Evolutionary conservation across 2,797 vertebrate genomes (phyloP), one percentile per base, ranked within the genome.

Genomic region (Notolabrus celidotus): DNA sequence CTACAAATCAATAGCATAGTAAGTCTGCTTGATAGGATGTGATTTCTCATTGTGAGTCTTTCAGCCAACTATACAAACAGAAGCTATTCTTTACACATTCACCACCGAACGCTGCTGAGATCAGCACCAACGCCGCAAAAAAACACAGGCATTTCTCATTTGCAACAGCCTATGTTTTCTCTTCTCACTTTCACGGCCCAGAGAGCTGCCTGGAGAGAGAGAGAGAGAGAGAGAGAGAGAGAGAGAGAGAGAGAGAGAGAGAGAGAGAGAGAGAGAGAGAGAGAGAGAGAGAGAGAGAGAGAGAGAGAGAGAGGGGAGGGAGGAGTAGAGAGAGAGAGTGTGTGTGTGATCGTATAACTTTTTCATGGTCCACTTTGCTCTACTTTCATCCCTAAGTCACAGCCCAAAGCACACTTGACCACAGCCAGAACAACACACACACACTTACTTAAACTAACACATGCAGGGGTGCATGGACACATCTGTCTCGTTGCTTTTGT

Each of bases 321-420:
- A 3, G 29, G 31, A 29, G 7, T 7, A 7, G 29, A 31, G 29
- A 36, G 33, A 46, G 58, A 25, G 27, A 10, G 22, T 14, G 61
- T 55, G 61, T 58, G 43, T 75, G 49, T 55, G 55, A 76, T 86
- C 50, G 29, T 79, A 78, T 74, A 74, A 84, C 84, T 84, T 88
- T 86, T 90, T 83, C 86, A 89, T 83, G 83, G 86, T 89, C 84
- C 73, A 83, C 83, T 85, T 80, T 86, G 80, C 81, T 85, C 79
- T 74, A 80, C 77, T 85, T 88, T 87, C 56, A 77, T 55, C 50
- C 54, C 51, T 2, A 38, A 67, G 83, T 86, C 75, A 85, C 34
- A 50, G 77, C 56, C 80, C 76, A 67, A 59, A 73, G 82, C 73
- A 51, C 69, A 75, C 74, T 77, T 77, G 80, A 86, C 82, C 65